Evolutionary conservation across 1,140 invertebrate species (phyloP), one percentile per base, ranked within the genome.

Genomic region (Neoseiulus cucumeris): DNA sequence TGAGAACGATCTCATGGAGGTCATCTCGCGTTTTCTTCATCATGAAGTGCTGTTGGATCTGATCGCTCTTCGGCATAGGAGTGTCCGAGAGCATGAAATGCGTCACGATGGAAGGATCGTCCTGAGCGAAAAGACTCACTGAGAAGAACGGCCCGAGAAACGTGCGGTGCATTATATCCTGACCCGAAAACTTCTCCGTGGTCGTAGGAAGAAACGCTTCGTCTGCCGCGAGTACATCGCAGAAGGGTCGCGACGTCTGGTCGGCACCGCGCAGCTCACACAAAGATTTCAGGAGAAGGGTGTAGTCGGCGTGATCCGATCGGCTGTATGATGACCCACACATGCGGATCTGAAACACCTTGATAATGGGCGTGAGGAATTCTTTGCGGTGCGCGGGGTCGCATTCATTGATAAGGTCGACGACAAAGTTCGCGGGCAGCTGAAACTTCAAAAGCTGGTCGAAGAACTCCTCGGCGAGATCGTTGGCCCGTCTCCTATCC

Each of bases 91-190:
- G 4, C 4, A 5, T 42, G 17, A 5, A 39, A 65, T 41, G n/a
- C 1, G 41, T 42, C 5, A 18, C 29, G 1, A 41, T 64, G 51
- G 42, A 68, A 73, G 29, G 29, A 73, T 91, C 87, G 74, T 96
- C 92, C 74, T 95, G 91, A 33, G 87, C 89, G 74, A 95, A 94
- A 0, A 93, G 80, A 0, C 91, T 93, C 0, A 94, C 80, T 9
- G 83, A 83, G 28, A 96, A 78, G 73, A 97, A 95, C 0, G 91
- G 88, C 25, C 90, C 91, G 0, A 97, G 79, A 70, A 84, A 91
- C 33, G 88, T 87, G 14, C 51, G 51, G 22, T 25, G 22, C 51
- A 59, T 59, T 59, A 59, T 25, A 14, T 59, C 51, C 6, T 17
- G 17, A 20, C 51, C 51, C 22, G 17, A 25, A 20, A 20, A 59